phyloP scores from a whole-genome alignment of 2,113 vertebrate species.

The Erythrolamprus reginae region DNA sequence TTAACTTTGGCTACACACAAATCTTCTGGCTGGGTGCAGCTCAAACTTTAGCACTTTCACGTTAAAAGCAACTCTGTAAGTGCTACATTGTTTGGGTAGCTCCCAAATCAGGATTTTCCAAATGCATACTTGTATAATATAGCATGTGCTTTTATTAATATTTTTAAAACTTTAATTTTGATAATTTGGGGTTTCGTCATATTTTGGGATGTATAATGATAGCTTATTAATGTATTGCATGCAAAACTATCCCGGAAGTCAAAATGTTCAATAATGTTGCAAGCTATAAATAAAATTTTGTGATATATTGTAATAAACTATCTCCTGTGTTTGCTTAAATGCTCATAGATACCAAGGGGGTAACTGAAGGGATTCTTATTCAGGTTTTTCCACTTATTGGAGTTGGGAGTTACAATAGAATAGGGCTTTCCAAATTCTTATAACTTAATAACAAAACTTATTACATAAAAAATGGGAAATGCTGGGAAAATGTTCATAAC shows the following conservation, averaged over 20 bases:
- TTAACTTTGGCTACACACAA: not conserved
- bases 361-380: not conserved
- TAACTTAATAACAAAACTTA: no score
- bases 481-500: not conserved
- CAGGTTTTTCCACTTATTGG: not conserved
- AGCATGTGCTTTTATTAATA: not conserved
- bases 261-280: not conserved
- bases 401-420: not conserved
- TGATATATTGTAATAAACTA: not conserved
- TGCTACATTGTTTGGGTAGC: conserved; percentile 33
- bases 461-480: no score
- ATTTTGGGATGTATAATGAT: not conserved
- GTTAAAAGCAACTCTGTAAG: not conserved
- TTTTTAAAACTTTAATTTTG: not conserved
- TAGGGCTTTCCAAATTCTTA: not conserved
- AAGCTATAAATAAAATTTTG: not conserved
- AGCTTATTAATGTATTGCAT: not conserved
- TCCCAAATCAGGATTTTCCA: not conserved
- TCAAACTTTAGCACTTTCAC: conserved; percentile 13
- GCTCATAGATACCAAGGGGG: not conserved
- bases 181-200: not conserved
- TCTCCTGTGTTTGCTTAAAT: not conserved
- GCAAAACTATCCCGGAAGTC: not conserved
- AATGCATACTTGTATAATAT: not conserved
- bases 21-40: not conserved